phyloP scores from a whole-genome alignment of 2,113 vertebrate genomes.

The Rhizomys pruinosus region DNA sequence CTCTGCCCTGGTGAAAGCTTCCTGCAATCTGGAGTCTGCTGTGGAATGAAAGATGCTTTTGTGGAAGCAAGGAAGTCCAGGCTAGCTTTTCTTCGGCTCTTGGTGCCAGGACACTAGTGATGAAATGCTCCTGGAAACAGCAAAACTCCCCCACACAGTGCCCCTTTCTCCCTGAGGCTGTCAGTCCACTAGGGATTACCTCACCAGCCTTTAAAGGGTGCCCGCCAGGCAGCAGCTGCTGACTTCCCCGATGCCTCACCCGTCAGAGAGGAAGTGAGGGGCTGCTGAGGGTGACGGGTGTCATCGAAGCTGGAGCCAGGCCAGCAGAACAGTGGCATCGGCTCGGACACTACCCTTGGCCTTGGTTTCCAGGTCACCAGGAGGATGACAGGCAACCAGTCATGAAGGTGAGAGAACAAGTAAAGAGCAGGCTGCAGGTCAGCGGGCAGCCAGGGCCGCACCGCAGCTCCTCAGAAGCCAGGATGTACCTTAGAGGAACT shows the following conservation, averaged over 20 bases:
- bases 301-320: slow-evolving; percentile 58
- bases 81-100: slow-evolving; percentile 15
- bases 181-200: slow-evolving; percentile 63
- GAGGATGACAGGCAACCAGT: background rate
- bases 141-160: slow-evolving; percentile 54
- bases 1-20: slow-evolving; percentile 9
- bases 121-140: slow-evolving; percentile 51
- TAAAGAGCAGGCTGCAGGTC: background rate
- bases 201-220: slow-evolving; percentile 61
- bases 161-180: slow-evolving; percentile 58
- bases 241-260: slow-evolving; percentile 56
- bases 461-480: background rate
- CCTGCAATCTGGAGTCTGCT: background rate
- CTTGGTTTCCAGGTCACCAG: background rate
- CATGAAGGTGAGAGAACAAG: background rate
- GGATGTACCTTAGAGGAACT: background rate
- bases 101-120: background rate
- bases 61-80: slow-evolving; percentile 21
- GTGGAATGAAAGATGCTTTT: slow-evolving; percentile 77
- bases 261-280: slow-evolving; percentile 68
- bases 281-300: background rate
- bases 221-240: slow-evolving; percentile 56
- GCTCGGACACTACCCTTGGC: background rate
- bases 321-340: slow-evolving; percentile 11
- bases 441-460: background rate